A percentile compares a stretch with the other conserved stretches of the same genome.
Evolutionary conservation across 1,140 invertebrate genomes (phyloP).

Genomic region (Lordiphosa stackelbergi): DNA sequence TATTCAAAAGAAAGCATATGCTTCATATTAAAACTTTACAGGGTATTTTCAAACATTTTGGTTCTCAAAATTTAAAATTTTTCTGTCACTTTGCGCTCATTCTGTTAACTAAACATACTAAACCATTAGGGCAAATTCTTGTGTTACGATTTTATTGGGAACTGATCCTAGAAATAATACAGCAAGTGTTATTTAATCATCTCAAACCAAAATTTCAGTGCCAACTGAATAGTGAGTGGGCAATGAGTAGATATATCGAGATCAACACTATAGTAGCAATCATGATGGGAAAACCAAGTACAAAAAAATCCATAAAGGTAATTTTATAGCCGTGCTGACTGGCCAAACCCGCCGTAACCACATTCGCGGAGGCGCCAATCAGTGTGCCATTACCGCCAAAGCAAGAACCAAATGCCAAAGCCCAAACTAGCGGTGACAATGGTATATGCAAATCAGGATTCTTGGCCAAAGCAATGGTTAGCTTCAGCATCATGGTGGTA

Average conservation of each 20-base stretch:
- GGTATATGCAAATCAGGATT: constrained; percentile 81
- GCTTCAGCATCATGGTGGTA: constrained; percentile 88
- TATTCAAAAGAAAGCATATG: too few relatives aligned
- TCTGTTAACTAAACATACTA: too few relatives aligned
- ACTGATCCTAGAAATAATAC: too few relatives aligned
- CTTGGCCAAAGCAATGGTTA: constrained; percentile 80
- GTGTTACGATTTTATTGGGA: too few relatives aligned
- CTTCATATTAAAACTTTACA: too few relatives aligned
- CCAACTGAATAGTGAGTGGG: constrained; percentile 82
- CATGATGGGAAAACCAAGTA: constrained; percentile 86
- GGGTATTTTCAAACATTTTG: too few relatives aligned
- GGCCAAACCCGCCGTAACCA: constrained; percentile 86
- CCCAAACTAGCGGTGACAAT: constrained; percentile 84
- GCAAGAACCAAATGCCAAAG: constrained; percentile 85
- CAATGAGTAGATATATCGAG: constrained; percentile 82
- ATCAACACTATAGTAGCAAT: constrained; percentile 80
- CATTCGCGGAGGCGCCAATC: constrained; percentile 87
- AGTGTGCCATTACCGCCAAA: constrained; percentile 88
- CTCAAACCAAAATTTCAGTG: constrained; percentile 5
- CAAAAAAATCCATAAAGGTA: constrained; percentile 79
- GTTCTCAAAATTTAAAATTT: too few relatives aligned
- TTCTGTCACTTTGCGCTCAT: too few relatives aligned
- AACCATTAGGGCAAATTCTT: too few relatives aligned
- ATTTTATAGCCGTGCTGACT: constrained; percentile 88
- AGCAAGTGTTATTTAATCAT: too few relatives aligned